phyloP scores from a whole-genome alignment of 1,140 invertebrate genomes.

The Triops cancriformis region DNA sequence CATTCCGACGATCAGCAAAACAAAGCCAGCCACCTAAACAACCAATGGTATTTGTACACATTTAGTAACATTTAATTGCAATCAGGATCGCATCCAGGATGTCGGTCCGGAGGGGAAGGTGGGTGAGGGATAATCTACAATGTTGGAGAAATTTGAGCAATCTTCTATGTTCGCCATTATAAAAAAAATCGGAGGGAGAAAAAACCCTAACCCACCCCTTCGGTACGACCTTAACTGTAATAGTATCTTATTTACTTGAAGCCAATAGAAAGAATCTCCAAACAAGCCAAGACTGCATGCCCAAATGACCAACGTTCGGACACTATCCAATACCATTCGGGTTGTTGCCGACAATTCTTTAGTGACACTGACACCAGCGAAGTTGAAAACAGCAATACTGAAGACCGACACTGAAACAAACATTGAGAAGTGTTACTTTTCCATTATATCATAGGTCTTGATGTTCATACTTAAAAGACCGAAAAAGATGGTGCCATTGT shows the following conservation, averaged over 20 bases:
- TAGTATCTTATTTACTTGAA: conserved; percentile 52
- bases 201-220: too few relatives aligned
- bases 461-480: conserved; percentile 54
- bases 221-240: too few relatives aligned
- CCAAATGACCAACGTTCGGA: conserved; percentile 87
- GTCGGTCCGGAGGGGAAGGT: too few relatives aligned
- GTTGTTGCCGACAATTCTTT: conserved; percentile 88
- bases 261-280: conserved; percentile 71
- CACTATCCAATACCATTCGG: conserved; percentile 81
- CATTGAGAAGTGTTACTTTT: neutral
- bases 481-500: conserved; percentile 52
- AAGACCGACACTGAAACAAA: conserved; percentile 60
- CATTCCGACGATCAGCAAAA: conserved; percentile 62
- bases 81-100: too few relatives aligned
- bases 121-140: too few relatives aligned
- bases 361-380: conserved; percentile 89
- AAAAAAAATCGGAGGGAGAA: too few relatives aligned
- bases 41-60: conserved; percentile 20
- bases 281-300: conserved; percentile 58
- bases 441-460: neutral
- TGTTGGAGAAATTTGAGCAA: too few relatives aligned
- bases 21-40: conserved; percentile 59
- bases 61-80: neutral
- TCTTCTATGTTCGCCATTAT: too few relatives aligned
- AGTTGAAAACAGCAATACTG: conserved; percentile 95